A percentile compares a stretch with the other conserved stretches of the same genome.
Conservation (phyloP, 1,140 invertebrate species). For the Spodoptera frugiperda region DNA sequence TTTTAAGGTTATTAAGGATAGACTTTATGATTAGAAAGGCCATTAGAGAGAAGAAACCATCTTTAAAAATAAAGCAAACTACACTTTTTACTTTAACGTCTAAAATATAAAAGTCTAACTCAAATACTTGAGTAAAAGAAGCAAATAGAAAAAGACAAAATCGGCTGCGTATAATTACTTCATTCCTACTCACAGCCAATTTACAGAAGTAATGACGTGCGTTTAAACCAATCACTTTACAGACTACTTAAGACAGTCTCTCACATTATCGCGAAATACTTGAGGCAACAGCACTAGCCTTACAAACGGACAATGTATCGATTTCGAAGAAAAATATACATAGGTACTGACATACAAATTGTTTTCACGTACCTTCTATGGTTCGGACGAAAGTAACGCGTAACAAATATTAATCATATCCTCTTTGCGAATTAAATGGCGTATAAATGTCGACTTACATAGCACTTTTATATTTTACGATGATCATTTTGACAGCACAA, state of each 20-base stretch:
- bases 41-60: slow-evolving; percentile 16
- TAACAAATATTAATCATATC: slow-evolving; percentile 52
- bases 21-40: background rate
- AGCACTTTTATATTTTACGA: slow-evolving; percentile 47
- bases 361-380: slow-evolving; percentile 52
- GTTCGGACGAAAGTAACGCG: slow-evolving; percentile 32
- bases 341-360: slow-evolving; percentile 47
- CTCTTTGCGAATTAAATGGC: slow-evolving; percentile 55
- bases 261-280: slow-evolving; percentile 35
- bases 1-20: background rate
- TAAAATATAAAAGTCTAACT: too few relatives aligned
- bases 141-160: too few relatives aligned
- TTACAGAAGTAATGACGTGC: background rate
- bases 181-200: too few relatives aligned
- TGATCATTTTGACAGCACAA: slow-evolving; percentile 55
- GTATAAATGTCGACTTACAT: slow-evolving; percentile 26
- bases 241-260: slow-evolving; percentile 4
- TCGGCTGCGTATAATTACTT: too few relatives aligned
- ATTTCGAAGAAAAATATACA: slow-evolving; percentile 47
- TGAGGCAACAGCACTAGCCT: slow-evolving; percentile 14
- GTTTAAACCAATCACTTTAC: slow-evolving; percentile 30
- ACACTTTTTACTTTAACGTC: too few relatives aligned
- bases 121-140: too few relatives aligned
- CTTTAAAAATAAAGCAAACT: background rate
- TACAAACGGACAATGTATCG: slow-evolving; percentile 43